Evolutionary conservation across 2,888 invertebrate species (phyloP).

Genomic region (Oligia latruncula): DNA sequence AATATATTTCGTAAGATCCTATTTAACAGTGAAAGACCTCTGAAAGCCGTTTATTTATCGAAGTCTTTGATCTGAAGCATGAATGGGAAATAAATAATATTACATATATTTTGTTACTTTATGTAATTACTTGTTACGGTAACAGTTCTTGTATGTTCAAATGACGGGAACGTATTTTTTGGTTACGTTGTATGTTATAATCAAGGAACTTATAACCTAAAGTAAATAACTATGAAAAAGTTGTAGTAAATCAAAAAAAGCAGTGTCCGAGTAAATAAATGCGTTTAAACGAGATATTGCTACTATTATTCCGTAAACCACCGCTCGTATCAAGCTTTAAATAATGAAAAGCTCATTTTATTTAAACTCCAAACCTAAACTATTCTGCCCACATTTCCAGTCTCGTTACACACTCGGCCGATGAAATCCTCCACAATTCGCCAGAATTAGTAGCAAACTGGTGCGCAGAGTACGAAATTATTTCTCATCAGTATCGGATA

Average conservation of each 20-base stretch:
- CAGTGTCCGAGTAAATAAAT: not conserved
- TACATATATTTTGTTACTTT: not conserved
- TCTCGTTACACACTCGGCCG: constrained; percentile 50
- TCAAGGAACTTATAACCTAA: no score
- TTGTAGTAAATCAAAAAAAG: not conserved
- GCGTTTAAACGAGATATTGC: not conserved
- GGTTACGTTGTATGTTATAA: not conserved
- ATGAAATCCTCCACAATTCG: constrained; percentile 29
- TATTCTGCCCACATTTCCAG: constrained; percentile 4
- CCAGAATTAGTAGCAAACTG: constrained; percentile 45
- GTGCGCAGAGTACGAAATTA: constrained; percentile 53
- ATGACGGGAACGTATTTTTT: not conserved
- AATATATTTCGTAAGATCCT: constrained; percentile 17
- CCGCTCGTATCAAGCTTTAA: constrained; percentile 13
- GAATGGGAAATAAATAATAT: not conserved
- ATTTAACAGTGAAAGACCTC: constrained; percentile 10
- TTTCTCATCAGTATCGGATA: constrained; percentile 63
- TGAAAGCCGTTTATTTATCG: constrained; percentile 32
- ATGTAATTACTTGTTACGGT: not conserved
- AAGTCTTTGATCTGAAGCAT: constrained; percentile 15
- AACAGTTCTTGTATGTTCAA: not conserved
- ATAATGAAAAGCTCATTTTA: constrained; percentile 21
- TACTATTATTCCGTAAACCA: not conserved
- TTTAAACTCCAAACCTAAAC: constrained; percentile 12
- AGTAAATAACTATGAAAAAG: no score